Evolutionary conservation across 2,797 vertebrate genomes (phyloP), one percentile per base, ranked within the genome.

Genomic region (Eulemur rubriventer): DNA sequence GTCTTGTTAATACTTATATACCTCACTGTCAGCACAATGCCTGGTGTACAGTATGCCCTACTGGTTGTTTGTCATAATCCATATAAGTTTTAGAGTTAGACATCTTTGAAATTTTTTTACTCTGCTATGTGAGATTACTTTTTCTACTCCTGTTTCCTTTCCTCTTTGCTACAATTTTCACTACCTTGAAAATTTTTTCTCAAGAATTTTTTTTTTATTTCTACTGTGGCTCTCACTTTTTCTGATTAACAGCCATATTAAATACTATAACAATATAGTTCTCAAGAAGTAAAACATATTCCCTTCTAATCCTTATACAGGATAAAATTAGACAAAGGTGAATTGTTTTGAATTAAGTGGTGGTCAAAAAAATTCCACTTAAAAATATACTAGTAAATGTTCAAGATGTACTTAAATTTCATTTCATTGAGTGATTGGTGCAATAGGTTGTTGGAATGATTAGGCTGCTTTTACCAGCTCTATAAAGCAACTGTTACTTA

Each of bases 401-500:
- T 95, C 30, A 90, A n/a, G 24, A 46, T 85, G 48, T 46, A 95
- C 41, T 92, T 93, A 89, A 80, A 55, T 96, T 97, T 97, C 59
- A 94, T 96, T 91, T 97, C 70, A 72, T 70, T 86, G 88, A 76
- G 18, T 69, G 50, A 73, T 26, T 65, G 69, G 48, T 92, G 4
- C 73, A 83, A 2, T 93, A 87, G 38, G 30, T 69, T 91, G 28
- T 73, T 75, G 43, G 76, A 81, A 75, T 98, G 33, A 93, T 89
- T 91, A 95, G 87, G 84, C 93, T 5, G 7, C 89, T 92, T 93
- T 93, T 95, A 84, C 96, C 97, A 97, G 63, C 67, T 97, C 96
- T 97, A 30, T 97, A 95, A 96, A 95, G 38, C 93, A 96, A 81
- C 81, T 87, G 13, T 93, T 90, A 90, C 86, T 92, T 97, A 98